A percentile compares a stretch with the other conserved stretches of the same genome.
Evolutionary conservation across 2,888 invertebrate species (phyloP).

Genomic region (Drosophila paracracens): DNA sequence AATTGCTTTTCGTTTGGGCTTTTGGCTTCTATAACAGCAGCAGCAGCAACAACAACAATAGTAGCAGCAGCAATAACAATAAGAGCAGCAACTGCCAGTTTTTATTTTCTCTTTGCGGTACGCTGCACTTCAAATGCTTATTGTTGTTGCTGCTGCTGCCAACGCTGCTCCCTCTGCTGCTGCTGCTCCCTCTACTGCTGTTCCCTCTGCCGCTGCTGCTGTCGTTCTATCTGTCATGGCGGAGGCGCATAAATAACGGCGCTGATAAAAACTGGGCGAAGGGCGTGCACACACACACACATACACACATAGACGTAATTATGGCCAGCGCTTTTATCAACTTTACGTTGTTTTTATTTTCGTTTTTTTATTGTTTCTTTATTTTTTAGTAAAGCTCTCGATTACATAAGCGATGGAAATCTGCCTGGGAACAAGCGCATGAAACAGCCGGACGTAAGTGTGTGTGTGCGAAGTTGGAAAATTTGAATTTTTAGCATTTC

Average conservation of each 20-base stretch:
- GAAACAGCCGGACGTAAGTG: conserved; percentile 36
- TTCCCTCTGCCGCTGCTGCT: conserved; percentile 20
- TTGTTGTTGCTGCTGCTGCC: conserved; percentile 46
- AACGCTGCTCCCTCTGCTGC: conserved; percentile 16
- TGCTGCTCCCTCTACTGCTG: conserved; percentile 19
- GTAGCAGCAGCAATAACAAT: conserved; percentile 21
- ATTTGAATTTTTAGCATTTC: conserved; percentile 54
- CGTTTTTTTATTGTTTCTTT: conserved; percentile 53
- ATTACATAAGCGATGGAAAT: conserved; percentile 56
- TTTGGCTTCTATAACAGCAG: conserved; percentile 56
- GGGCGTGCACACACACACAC: conserved; percentile 54
- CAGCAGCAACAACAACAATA: conserved; percentile 23
- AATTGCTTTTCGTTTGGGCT: conserved; percentile 78
- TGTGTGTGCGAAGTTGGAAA: conserved; percentile 64
- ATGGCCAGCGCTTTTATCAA: conserved; percentile 74
- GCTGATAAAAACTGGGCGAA: conserved; percentile 78
- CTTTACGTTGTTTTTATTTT: conserved; percentile 45
- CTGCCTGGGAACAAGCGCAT: conserved; percentile 53
- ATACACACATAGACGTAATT: conserved; percentile 61
- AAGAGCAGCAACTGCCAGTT: conserved; percentile 39
- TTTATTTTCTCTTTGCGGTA: conserved; percentile 72
- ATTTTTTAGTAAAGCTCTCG: conserved; percentile 27
- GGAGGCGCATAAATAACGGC: conserved; percentile 72
- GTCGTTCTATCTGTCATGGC: conserved; percentile 62
- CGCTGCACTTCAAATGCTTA: conserved; percentile 73